Conservation (phyloP, 1,140 invertebrate genomes). For the Bombus sibiricus region DNA sequence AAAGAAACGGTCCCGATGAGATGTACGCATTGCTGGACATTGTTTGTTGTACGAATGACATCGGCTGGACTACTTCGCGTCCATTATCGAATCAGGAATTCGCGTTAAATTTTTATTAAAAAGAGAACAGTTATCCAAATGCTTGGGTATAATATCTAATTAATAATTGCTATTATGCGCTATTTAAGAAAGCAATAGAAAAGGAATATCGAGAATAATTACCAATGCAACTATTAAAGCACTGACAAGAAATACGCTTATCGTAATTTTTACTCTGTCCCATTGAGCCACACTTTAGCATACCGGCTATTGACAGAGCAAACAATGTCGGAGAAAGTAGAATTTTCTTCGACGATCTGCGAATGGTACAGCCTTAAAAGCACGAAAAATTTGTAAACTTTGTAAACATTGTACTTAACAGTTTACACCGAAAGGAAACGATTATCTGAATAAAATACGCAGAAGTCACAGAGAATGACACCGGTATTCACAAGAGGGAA, state of each 20-base stretch:
- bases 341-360: background rate
- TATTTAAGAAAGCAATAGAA: background rate
- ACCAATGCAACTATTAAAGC: too few relatives aligned
- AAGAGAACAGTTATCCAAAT: too few relatives aligned
- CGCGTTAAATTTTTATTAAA: background rate
- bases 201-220: background rate
- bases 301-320: background rate
- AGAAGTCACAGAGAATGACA: background rate
- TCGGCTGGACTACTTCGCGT: conserved; percentile 1
- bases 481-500: background rate
- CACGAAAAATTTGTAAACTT: background rate
- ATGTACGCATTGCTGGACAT: conserved; percentile 35
- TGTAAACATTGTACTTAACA: background rate
- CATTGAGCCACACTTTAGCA: background rate
- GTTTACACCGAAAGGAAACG: too few relatives aligned
- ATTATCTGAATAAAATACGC: background rate
- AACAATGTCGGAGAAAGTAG: conserved; percentile 19
- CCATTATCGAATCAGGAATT: background rate
- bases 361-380: background rate
- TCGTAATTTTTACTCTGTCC: background rate
- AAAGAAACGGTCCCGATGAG: background rate
- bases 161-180: background rate
- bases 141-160: background rate
- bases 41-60: conserved; percentile 15
- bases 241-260: too few relatives aligned